phyloP scores from a whole-genome alignment of 2,797 vertebrate species.

The Moxostoma hubbsi region DNA sequence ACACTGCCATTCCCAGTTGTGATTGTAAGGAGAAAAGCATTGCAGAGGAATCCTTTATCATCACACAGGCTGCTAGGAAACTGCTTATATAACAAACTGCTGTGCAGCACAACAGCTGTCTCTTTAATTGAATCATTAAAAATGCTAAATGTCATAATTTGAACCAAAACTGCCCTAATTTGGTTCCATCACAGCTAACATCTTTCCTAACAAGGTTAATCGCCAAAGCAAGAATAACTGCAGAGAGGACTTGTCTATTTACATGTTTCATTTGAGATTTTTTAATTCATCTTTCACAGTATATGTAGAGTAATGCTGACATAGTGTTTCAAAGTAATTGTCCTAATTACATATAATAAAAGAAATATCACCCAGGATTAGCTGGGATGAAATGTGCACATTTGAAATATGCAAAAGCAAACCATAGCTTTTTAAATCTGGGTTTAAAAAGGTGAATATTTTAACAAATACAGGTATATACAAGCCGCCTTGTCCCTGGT shows the following conservation, averaged over 20 bases:
- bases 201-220: slow-evolving; percentile 76
- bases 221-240: slow-evolving; percentile 62
- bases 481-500: slow-evolving; percentile 38
- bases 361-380: neutral
- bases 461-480: neutral
- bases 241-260: neutral
- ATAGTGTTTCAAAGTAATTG: slow-evolving; percentile 27
- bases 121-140: slow-evolving; percentile 81
- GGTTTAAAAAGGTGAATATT: neutral
- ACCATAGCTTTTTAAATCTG: neutral
- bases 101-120: slow-evolving; percentile 79
- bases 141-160: slow-evolving; percentile 79
- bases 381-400: neutral
- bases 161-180: slow-evolving; percentile 76
- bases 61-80: slow-evolving; percentile 82
- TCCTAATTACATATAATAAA: neutral
- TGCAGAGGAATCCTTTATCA: slow-evolving; percentile 74
- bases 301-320: neutral
- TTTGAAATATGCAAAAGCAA: slow-evolving; percentile 11
- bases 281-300: slow-evolving; percentile 5
- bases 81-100: slow-evolving; percentile 77
- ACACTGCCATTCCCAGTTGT: slow-evolving; percentile 32
- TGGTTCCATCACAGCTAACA: slow-evolving; percentile 69
- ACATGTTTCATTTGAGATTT: slow-evolving; percentile 28
- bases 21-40: slow-evolving; percentile 28